Base-by-base conservation (phyloP, 2,113 vertebrate species). In the Cricetomys ansorgei region DNA sequence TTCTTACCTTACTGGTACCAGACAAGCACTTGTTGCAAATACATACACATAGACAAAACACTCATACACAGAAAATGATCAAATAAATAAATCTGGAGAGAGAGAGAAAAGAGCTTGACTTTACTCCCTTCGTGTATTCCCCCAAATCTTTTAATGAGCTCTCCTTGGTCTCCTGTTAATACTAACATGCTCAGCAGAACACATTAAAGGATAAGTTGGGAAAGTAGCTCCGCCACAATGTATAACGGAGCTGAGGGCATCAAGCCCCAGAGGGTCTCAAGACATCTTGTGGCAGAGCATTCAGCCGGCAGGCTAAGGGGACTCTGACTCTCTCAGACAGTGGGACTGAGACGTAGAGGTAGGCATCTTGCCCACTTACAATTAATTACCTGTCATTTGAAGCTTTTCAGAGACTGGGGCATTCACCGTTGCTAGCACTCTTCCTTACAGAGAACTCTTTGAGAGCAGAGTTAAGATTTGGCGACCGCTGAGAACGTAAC, bases 101-200 rank as follows among this genome's bases (percentile, higher is more conserved):
- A 43, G 16, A 29, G 10, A 65, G 64, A 65, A 10, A 65, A 15
- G 65, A 69, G 6, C 3, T 31, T 37, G n/a, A 67, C 45, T 87
- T 50, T 11, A 27, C 40, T 93, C 97, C 86, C 89, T 88, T 29
- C 8, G 87, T 85, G 19, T 19, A 27, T 89, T 89, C 81, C 85
- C 80, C 62, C 72, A 86, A 84, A 83, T 86, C 89, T 65, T 72
- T 90, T 92, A 81, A 92, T 69, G 76, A 89, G 72, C 72, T 88
- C 53, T 40, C 7, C 65, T 88, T 16, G 8, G 65, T 65, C 17
- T 86, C 65, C 48, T 69, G 53, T 83, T 69, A 72, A 21, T 34
- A 62, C 55, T 23, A 85, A 67, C 55, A 48, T 2, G 43, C 57
- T 90, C 95, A 91, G 72, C 53, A 89, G 57, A 81, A 73, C 55